These are phyloP conservation scores for Halictus quadricinctus DNA, from an alignment of 2,888 invertebrate species.

Conservation along the genomic window DNA sequence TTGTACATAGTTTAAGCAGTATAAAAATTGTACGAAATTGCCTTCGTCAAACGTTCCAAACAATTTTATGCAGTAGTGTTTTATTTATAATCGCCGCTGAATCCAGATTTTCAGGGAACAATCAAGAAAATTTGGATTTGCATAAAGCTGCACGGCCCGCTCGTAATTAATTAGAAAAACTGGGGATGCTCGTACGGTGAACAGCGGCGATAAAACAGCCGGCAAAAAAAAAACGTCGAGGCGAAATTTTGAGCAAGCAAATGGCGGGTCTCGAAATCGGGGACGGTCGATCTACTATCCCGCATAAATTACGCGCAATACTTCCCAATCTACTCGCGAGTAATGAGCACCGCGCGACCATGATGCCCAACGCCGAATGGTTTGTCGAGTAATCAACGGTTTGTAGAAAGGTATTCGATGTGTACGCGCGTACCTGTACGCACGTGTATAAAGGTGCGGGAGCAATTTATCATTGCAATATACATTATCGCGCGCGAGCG, in stretches of 20 bases:
- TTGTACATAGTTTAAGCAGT: neutral
- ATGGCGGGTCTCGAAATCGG: constrained; percentile 6
- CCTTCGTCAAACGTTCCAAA: neutral
- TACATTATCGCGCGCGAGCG: constrained; percentile 39
- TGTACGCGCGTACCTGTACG: neutral
- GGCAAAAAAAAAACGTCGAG: neutral
- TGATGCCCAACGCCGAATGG: constrained; percentile 23
- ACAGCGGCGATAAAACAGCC: neutral
- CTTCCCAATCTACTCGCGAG: constrained; percentile 27
- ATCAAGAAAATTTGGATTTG: neutral
- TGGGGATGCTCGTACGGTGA: neutral
- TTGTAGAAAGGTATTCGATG: constrained; percentile 46
- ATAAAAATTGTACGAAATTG: neutral
- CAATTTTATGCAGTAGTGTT: too few species aligned
- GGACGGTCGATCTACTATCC: neutral
- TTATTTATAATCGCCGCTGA: neutral
- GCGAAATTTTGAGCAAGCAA: neutral
- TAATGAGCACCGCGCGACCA: constrained; percentile 33
- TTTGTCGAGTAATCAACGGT: constrained; percentile 56
- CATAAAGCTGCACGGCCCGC: neutral
- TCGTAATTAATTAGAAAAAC: neutral
- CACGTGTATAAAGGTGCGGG: constrained; percentile 22
- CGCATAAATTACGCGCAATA: constrained; percentile 40
- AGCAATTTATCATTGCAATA: constrained; percentile 51
- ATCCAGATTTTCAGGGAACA: neutral